These are phyloP conservation scores for Zaprionus bogoriensis DNA, from an alignment of 2,888 invertebrate genomes.

Conservation along the genomic window DNA sequence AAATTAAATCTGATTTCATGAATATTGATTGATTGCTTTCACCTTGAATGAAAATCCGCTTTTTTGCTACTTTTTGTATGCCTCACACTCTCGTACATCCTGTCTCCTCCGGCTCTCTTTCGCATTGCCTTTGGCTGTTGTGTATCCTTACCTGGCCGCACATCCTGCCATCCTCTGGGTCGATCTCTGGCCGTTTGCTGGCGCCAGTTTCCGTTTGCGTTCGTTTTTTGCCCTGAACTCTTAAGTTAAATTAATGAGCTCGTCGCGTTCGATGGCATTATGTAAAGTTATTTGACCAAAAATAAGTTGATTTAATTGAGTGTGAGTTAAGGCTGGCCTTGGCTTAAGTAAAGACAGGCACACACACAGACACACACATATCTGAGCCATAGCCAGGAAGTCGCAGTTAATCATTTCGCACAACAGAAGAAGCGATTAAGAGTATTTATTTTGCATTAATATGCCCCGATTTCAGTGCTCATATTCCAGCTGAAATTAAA, in stretches of 20 bases:
- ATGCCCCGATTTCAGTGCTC: not conserved
- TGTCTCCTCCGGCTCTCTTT: not conserved
- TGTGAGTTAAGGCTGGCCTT: slow-evolving; percentile 50
- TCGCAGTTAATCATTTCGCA: slow-evolving; percentile 46
- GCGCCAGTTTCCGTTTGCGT: slow-evolving; percentile 18
- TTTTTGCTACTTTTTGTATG: slow-evolving; percentile 67
- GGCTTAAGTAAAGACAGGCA: slow-evolving; percentile 36
- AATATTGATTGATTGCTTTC: slow-evolving; percentile 79
- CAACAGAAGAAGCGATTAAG: not conserved
- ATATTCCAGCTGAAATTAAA: slow-evolving; percentile 11
- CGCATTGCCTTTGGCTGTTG: slow-evolving; percentile 12
- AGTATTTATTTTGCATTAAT: not conserved
- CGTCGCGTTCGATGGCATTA: slow-evolving; percentile 50
- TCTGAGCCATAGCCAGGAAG: slow-evolving; percentile 34
- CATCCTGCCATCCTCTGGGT: slow-evolving; percentile 33
- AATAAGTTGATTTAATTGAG: slow-evolving; percentile 74
- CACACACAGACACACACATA: too few relatives aligned
- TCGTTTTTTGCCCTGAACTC: slow-evolving; percentile 47
- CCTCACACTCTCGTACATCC: slow-evolving; percentile 10
- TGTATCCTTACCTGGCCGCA: slow-evolving; percentile 56
- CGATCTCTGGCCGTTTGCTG: slow-evolving; percentile 23
- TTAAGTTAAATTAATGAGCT: slow-evolving; percentile 76
- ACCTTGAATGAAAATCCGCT: slow-evolving; percentile 78
- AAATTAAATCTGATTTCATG: slow-evolving; percentile 78
- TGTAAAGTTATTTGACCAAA: slow-evolving; percentile 77